A percentile compares a stretch with the other conserved stretches of the same genome.
These are phyloP conservation scores for Sipha flava DNA, from an alignment of 1,140 invertebrate species.

Conservation along the genomic window DNA sequence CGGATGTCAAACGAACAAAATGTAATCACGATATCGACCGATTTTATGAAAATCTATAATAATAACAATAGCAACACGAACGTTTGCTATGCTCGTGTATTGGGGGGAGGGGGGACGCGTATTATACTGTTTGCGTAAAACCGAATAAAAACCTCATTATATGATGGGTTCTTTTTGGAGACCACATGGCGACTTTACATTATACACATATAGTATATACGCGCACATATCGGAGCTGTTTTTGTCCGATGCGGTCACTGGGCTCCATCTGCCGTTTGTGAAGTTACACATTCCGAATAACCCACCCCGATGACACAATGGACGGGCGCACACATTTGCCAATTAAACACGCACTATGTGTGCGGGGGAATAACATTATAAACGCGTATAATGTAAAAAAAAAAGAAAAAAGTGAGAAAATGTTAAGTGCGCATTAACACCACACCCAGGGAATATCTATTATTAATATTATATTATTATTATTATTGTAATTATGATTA, in stretches of 20 bases:
- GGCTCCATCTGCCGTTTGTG: slow-evolving; percentile 6
- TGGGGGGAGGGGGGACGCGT: too few species aligned
- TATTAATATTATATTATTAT: too few species aligned
- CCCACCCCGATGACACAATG: slow-evolving; percentile 3
- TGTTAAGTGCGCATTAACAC: background rate
- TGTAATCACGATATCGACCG: too few species aligned
- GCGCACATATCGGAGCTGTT: too few species aligned
- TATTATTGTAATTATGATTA: background rate
- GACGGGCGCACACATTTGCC: background rate
- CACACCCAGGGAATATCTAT: background rate
- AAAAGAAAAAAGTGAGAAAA: background rate
- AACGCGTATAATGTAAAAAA: slow-evolving; percentile 21
- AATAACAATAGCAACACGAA: too few species aligned
- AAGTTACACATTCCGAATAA: background rate
- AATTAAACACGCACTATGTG: slow-evolving; percentile 1
- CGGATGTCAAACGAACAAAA: too few species aligned
- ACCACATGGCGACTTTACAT: slow-evolving; percentile 11
- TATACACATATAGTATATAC: too few species aligned
- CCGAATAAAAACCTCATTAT: background rate
- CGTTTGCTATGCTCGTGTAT: too few species aligned
- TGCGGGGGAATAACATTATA: background rate
- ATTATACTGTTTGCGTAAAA: background rate
- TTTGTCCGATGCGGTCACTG: background rate
- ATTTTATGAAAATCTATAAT: too few species aligned
- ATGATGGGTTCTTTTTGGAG: background rate